These are phyloP conservation scores for Drosophila obscura DNA, from an alignment of 1,140 invertebrate species.

Conservation along the genomic window DNA sequence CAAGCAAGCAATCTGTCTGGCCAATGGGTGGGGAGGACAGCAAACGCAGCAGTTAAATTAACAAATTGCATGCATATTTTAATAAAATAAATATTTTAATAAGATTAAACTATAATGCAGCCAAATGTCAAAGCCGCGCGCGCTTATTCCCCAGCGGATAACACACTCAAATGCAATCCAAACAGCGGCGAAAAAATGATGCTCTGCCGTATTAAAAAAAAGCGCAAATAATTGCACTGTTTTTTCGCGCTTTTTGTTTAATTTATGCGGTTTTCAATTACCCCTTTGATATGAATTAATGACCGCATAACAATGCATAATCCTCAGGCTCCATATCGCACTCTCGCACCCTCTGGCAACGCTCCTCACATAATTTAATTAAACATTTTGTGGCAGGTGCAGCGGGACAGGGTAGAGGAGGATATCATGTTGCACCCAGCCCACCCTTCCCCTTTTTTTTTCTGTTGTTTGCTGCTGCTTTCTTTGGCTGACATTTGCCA, in stretches of 20 bases:
- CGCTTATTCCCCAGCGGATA: slow-evolving; percentile 54
- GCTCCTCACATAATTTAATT: slow-evolving; percentile 65
- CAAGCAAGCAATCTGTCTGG: too few relatives aligned
- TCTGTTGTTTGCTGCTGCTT: background rate
- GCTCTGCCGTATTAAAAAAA: slow-evolving; percentile 19
- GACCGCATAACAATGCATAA: slow-evolving; percentile 57
- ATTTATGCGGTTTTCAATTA: slow-evolving; percentile 83
- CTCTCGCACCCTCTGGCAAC: background rate
- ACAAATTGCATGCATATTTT: slow-evolving; percentile 83
- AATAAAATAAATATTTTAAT: slow-evolving; percentile 83
- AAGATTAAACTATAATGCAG: slow-evolving; percentile 83
- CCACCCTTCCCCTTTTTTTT: slow-evolving; percentile 3
- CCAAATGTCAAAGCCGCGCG: slow-evolving; percentile 72
- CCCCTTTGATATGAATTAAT: slow-evolving; percentile 82
- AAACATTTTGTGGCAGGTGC: slow-evolving; percentile 42
- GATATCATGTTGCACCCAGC: slow-evolving; percentile 33
- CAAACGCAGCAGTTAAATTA: slow-evolving; percentile 78
- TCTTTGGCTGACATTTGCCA: slow-evolving; percentile 25
- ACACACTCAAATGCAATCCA: slow-evolving; percentile 12
- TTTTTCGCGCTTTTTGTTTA: slow-evolving; percentile 47
- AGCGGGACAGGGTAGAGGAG: background rate
- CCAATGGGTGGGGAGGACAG: slow-evolving; percentile 22
- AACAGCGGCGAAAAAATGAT: slow-evolving; percentile 43
- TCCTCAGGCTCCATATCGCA: slow-evolving; percentile 37
- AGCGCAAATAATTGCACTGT: slow-evolving; percentile 25